Base-by-base conservation (phyloP, 2,797 vertebrate species). In the Notolabrus celidotus region DNA sequence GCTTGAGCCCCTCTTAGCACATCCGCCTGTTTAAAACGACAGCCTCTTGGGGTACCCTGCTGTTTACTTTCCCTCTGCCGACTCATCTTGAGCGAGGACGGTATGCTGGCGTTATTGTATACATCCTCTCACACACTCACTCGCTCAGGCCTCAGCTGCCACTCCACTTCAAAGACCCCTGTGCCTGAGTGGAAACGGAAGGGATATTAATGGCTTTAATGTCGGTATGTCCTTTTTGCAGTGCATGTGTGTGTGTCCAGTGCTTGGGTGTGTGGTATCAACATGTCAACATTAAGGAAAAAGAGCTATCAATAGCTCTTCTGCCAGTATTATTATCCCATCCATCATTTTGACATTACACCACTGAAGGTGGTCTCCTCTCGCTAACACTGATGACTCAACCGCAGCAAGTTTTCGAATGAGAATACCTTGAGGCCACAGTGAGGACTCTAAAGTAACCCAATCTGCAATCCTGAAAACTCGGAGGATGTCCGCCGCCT, bases 321-420 rank as follows among this genome's bases (percentile, higher is more conserved):
- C 74, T 77, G 69, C 71, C 71, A 43, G 75, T 87, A 67, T 88
- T 88, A 88, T 87, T 86, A 86, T 81, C 79, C 65, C 83, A 89
- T 91, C 88, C 75, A 88, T 92, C 90, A 91, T 75, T 67, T 61
- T 81, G 88, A 89, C 84, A 59, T 73, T 52, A 36, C 50, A n/a
- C 60, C 69, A 57, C 85, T 63, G 56, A 76, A 83, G 88, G 86
- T 88, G 88, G 87, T 86, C 89, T 79, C 76, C 70, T 53, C 56
- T 67, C 55, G 77, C 73, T 78, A 74, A 10, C 74, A 50, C 59
- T 61, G 78, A 86, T 83, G 87, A 85, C 73, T 88, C 84, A 84
- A 79, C 66, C 41, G n/a, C 67, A 58, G 45, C 66, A 62, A 42
- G 64, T 62, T 86, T 79, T 77, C 66, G 83, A 69, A 79, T 66